Conservation (phyloP, 1,140 invertebrate species). For the Brachionus paranguensis region DNA sequence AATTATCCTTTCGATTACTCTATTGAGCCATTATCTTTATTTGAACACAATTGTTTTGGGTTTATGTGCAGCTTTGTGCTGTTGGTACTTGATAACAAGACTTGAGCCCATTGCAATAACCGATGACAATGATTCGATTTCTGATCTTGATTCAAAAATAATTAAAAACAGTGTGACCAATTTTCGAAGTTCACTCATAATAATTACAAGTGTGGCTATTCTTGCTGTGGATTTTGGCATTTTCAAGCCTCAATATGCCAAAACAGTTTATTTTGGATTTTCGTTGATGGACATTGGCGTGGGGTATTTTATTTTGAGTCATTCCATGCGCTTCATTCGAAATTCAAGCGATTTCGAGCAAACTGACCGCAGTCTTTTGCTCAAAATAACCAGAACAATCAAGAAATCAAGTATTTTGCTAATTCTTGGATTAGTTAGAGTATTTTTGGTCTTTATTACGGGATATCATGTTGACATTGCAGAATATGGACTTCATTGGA, state of each 20-base stretch:
- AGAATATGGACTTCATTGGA: constrained; percentile 29
- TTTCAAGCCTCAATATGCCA: constrained; percentile 57
- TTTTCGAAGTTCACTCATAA: background rate
- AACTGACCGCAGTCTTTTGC: background rate
- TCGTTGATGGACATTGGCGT: constrained; percentile 93
- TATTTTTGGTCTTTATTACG: background rate
- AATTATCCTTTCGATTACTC: background rate
- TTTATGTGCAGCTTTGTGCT: background rate
- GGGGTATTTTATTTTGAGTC: constrained; percentile 76
- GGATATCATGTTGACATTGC: background rate
- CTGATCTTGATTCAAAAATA: background rate
- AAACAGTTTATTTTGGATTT: constrained; percentile 77
- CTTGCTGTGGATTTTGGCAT: constrained; percentile 8
- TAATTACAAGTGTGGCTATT: constrained; percentile 19
- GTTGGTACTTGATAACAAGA: background rate
- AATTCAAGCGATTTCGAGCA: background rate
- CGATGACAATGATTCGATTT: background rate
- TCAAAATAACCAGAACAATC: background rate
- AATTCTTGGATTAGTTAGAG: background rate
- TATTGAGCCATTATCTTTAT: background rate
- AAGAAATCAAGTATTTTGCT: background rate
- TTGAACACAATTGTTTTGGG: background rate
- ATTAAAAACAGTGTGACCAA: background rate
- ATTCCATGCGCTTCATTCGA: constrained; percentile 61
- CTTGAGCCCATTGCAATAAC: background rate